phyloP scores from a whole-genome alignment of 2,888 invertebrate genomes.

The Cerceris rybyensis region DNA sequence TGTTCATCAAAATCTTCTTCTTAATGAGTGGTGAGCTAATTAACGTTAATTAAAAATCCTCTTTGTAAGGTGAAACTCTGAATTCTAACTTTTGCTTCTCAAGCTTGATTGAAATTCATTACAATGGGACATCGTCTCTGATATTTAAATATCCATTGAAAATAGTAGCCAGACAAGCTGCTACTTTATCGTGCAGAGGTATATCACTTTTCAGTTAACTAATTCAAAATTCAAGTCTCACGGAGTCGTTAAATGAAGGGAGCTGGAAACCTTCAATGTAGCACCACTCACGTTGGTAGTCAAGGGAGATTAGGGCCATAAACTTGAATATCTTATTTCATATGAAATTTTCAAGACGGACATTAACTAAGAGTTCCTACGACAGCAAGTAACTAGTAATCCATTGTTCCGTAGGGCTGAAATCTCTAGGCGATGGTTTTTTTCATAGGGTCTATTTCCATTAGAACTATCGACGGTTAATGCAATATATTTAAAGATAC shows the following conservation, averaged over 20 bases:
- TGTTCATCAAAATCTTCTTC: neutral
- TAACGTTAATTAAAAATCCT: neutral
- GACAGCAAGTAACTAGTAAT: no score
- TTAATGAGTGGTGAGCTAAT: neutral
- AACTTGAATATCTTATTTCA: conserved; percentile 20
- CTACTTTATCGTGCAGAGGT: neutral
- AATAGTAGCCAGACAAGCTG: neutral
- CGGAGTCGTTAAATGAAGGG: conserved; percentile 19
- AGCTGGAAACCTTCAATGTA: conserved; percentile 16
- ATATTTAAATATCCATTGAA: neutral
- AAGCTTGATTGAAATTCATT: neutral
- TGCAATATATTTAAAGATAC: no score
- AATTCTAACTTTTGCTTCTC: neutral
- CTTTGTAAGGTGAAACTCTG: neutral
- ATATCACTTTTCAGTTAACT: neutral
- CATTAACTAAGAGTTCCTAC: neutral
- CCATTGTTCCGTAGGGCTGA: no score
- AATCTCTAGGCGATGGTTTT: no score
- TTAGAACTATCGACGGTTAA: no score
- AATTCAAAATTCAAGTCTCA: conserved; percentile 30
- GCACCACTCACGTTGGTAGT: conserved; percentile 7
- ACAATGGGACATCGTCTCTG: neutral
- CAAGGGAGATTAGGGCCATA: conserved; percentile 29
- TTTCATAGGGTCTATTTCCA: no score
- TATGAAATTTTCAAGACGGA: conserved; percentile 24